Base-by-base conservation (phyloP, 64 coral and sea anemone genomes). In the Montipora efflorescens region DNA sequence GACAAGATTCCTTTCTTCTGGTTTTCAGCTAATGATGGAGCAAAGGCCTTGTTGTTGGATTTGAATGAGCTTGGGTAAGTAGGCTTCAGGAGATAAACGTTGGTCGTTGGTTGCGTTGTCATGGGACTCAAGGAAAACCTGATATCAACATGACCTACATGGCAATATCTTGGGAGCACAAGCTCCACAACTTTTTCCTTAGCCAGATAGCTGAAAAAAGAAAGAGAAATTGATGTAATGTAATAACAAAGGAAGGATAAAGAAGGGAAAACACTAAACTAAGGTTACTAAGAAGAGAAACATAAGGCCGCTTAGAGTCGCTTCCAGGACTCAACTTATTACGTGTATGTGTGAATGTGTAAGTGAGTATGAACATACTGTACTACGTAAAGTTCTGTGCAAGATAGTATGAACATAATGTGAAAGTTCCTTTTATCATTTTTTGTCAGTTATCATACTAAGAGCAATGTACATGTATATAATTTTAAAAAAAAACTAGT, bases 131-230 rank as follows among this genome's bases (percentile, higher is more conserved):
- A 59, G 9, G 98, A 94, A 62, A 99, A 99, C 69, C 93, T 99
- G 85, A 99, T 92, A 75, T 96, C 98, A 10, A 99, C 95, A 74
- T 99, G 98, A 2, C 98, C 98, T 51, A 99, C 93, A 49, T 94
- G 94, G 48, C 98, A 99, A 12, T 96, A 95, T 23, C 94, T 84
- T 64, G 98, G 95, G 8, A 99, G 95, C 14, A 96, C 91, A 76
- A 99, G 68, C 67, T 99, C 95, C 48, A 96, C 96, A 20, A 96
- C 79, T 61, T 99, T 95, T 67, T 99, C 98, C 74, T 88, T 91
- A 13, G 49, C 72, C 59, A 88, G 66, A 78, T 84, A 79, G 43
- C 97, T 99, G 52, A 5, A 89, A 95, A 67, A 70, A 71, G 5
- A 5, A 8, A 76, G 28, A 36, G 23, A 36, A 36, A 36, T 36